phyloP scores from a whole-genome alignment of 2,797 vertebrate genomes.

The Characodon lateralis region DNA sequence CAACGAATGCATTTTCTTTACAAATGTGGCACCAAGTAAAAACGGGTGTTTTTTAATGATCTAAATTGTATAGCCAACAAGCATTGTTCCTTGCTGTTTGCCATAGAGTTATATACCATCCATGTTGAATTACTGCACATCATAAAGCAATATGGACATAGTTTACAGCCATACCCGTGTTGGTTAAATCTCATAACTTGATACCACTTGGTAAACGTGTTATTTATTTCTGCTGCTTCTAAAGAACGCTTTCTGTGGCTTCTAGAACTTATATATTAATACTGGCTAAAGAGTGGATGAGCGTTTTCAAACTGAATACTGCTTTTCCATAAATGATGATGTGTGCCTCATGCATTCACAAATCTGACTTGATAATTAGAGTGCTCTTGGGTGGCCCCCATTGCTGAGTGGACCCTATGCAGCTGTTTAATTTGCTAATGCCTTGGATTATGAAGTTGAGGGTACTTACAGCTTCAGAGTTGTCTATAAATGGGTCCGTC shows the following conservation, averaged over 20 bases:
- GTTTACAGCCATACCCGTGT: too few relatives aligned
- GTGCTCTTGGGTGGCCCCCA: neutral
- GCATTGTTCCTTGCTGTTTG: too few relatives aligned
- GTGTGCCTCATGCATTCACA: too few relatives aligned
- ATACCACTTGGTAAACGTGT: too few relatives aligned
- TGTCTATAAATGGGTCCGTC: slow-evolving; percentile 97
- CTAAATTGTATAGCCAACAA: neutral
- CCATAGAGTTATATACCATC: neutral
- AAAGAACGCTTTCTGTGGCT: neutral
- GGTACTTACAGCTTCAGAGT: slow-evolving; percentile 95
- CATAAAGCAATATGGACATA: too few relatives aligned
- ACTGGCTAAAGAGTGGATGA: neutral
- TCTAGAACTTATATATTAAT: neutral
- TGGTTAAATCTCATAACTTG: too few relatives aligned
- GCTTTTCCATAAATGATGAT: neutral
- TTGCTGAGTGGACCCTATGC: neutral
- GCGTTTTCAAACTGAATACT: neutral
- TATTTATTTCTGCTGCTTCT: too few relatives aligned
- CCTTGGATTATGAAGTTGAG: neutral
- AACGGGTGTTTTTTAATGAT: neutral
- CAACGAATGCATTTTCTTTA: neutral
- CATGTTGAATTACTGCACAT: too few relatives aligned
- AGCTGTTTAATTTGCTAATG: neutral
- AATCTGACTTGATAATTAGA: neutral
- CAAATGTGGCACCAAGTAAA: neutral